A percentile compares a stretch with the other conserved stretches of the same genome.
These are phyloP conservation scores for Formica selysi DNA, from an alignment of 1,140 invertebrate genomes.

Conservation along the genomic window DNA sequence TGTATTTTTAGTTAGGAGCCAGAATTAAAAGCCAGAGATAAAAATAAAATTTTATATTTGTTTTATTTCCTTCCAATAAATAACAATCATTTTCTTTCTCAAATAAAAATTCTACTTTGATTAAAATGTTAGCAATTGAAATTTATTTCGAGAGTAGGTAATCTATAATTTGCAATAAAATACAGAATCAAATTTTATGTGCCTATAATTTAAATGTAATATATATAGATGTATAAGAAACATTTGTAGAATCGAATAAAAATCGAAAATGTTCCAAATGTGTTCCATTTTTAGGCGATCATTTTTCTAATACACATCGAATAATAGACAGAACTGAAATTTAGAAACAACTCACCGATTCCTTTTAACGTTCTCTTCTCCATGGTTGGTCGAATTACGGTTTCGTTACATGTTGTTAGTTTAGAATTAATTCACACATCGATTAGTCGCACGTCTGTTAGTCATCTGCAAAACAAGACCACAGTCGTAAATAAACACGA, in stretches of 20 bases:
- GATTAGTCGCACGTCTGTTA: conserved; percentile 33
- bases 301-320: neutral
- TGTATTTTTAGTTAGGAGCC: no score
- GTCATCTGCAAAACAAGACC: conserved; percentile 58
- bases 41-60: no score
- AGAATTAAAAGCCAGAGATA: no score
- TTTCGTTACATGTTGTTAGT: conserved; percentile 45
- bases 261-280: neutral
- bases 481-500: conserved; percentile 13
- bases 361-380: conserved; percentile 19
- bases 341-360: conserved; percentile 30
- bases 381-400: conserved; percentile 16
- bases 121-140: neutral
- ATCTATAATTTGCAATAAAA: neutral
- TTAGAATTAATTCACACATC: conserved; percentile 47
- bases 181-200: no score
- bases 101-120: neutral
- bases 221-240: neutral
- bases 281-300: neutral
- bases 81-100: no score
- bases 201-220: neutral
- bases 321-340: neutral
- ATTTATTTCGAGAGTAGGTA: neutral
- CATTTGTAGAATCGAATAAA: neutral
- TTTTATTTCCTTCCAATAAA: no score